A percentile compares a stretch with the other conserved stretches of the same genome.
phyloP scores from a whole-genome alignment of 1,140 invertebrate genomes.

The Dryas iulia region DNA sequence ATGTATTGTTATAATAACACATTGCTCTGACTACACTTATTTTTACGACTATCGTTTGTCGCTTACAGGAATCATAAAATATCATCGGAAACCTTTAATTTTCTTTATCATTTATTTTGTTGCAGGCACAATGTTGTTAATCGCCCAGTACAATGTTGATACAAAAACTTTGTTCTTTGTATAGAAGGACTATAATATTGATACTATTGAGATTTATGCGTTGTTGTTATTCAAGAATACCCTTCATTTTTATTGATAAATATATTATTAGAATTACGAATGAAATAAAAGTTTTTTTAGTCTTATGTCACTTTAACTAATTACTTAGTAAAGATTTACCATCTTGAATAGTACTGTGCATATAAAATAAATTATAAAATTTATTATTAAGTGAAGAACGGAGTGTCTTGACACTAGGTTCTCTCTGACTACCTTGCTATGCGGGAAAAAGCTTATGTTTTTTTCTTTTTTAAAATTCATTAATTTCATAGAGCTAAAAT shows the following conservation, averaged over 20 bases:
- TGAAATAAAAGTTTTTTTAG: no score
- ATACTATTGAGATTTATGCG: conserved; percentile 24
- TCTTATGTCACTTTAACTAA: no score
- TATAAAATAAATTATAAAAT: no score
- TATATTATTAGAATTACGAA: neutral
- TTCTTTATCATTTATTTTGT: conserved; percentile 74
- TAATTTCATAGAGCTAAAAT: no score
- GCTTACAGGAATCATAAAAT: conserved; percentile 70
- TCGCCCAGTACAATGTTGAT: conserved; percentile 56
- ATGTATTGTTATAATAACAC: conserved; percentile 29
- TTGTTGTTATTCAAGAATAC: neutral
- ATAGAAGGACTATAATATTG: neutral
- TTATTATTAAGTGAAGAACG: no score
- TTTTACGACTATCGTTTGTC: conserved; percentile 67
- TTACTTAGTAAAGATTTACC: no score
- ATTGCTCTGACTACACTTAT: conserved; percentile 48
- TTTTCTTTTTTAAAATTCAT: no score
- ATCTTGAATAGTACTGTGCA: no score
- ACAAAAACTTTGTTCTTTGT: conserved; percentile 35
- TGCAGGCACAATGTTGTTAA: conserved; percentile 60
- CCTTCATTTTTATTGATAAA: neutral
- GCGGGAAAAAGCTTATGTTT: no score
- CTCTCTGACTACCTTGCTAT: no score
- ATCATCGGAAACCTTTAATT: conserved; percentile 75
- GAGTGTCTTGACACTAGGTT: no score